These are phyloP conservation scores for Argyrosomus japonicus DNA, from an alignment of 2,113 vertebrate genomes.

Conservation along the genomic window DNA sequence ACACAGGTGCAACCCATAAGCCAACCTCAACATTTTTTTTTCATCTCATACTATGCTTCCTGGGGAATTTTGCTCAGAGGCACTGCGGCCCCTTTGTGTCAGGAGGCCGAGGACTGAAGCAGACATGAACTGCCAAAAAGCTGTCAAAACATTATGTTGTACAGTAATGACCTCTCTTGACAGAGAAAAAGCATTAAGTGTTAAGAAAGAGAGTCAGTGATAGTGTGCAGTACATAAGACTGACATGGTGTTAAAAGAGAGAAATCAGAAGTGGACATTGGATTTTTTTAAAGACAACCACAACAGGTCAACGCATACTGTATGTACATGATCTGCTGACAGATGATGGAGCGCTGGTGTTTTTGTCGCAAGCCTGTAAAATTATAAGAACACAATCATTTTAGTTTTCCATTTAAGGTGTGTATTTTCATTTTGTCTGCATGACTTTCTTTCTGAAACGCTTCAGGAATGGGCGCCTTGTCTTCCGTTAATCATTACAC, in stretches of 20 bases:
- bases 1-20: slow-evolving; percentile 42
- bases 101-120: slow-evolving; percentile 36
- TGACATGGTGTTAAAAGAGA: slow-evolving; percentile 53
- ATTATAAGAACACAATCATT: slow-evolving; percentile 2
- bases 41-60: slow-evolving; percentile 52
- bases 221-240: slow-evolving; percentile 19
- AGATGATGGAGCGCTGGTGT: background rate
- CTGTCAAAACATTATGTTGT: slow-evolving; percentile 53
- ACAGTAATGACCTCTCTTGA: slow-evolving; percentile 51
- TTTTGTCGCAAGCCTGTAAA: background rate
- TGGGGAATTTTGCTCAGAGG: slow-evolving; percentile 56
- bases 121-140: slow-evolving; percentile 51
- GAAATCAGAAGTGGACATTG: slow-evolving; percentile 22
- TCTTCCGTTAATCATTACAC: slow-evolving; percentile 39
- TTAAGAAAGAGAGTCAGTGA: slow-evolving; percentile 29
- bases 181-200: slow-evolving; percentile 45
- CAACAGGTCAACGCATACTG: background rate
- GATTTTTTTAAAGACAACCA: slow-evolving; percentile 7
- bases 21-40: slow-evolving; percentile 5
- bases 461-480: slow-evolving; percentile 27
- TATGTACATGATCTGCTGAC: background rate
- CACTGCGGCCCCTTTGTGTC: slow-evolving; percentile 20
- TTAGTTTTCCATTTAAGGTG: slow-evolving; percentile 1
- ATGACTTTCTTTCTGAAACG: slow-evolving; percentile 46
- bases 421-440: slow-evolving; percentile 19